Percentiles rank a stretch among this genome's conserved stretches.
Conservation (phyloP, 2,888 invertebrate species). For the Tanaodytes sp. region DNA sequence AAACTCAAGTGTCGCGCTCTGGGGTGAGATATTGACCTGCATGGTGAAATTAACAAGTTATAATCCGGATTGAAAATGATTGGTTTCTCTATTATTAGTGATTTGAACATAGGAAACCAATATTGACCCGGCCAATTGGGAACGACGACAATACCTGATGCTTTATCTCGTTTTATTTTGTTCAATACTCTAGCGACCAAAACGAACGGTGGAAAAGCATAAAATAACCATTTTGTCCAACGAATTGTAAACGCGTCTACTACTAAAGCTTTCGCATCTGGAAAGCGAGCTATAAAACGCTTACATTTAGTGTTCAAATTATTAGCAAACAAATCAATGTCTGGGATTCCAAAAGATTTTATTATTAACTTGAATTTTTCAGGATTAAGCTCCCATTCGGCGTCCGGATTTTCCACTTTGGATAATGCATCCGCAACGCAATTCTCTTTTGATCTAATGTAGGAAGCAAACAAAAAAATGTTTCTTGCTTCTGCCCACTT, state of each 20-base stretch:
- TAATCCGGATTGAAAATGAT: neutral
- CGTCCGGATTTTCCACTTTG: neutral
- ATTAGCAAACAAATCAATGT: neutral
- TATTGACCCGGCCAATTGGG: neutral
- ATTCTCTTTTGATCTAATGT: neutral
- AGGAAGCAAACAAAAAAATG: neutral
- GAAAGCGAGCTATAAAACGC: neutral
- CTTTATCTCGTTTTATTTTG: neutral
- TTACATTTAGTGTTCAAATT: neutral
- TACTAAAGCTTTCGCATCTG: neutral
- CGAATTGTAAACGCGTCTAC: neutral
- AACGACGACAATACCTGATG: neutral
- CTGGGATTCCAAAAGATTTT: neutral
- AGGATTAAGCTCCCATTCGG: neutral
- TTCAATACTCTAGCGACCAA: neutral
- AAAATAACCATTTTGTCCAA: neutral
- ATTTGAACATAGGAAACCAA: neutral
- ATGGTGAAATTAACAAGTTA: constrained; percentile 1
- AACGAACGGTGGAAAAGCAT: neutral
- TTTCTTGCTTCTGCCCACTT: neutral
- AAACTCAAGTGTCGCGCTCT: constrained; percentile 9
- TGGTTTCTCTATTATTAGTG: neutral
- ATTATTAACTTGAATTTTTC: neutral
- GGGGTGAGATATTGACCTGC: constrained; percentile 15
- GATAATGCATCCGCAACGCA: neutral